Conservation (phyloP, 2,113 vertebrate species). For the Gallinago media region DNA sequence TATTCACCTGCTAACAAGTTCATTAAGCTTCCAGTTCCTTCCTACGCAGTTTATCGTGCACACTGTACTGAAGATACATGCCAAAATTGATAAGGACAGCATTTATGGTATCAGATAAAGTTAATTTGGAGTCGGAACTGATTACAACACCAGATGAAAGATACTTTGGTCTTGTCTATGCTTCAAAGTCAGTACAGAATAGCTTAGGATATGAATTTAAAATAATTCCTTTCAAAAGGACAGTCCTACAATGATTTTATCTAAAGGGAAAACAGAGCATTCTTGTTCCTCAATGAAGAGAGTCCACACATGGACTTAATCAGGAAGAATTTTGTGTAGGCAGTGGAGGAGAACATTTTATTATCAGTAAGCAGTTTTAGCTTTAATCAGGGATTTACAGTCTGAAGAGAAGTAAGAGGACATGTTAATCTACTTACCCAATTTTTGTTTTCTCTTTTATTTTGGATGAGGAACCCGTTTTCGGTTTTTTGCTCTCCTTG, state of each 20-base stretch:
- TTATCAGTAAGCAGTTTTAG: constrained; percentile 19
- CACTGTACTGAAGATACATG: background rate
- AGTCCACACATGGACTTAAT: constrained; percentile 50
- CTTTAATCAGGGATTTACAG: constrained; percentile 21
- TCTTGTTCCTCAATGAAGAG: constrained; percentile 43
- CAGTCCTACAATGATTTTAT: background rate
- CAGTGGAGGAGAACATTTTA: background rate
- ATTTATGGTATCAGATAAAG: background rate
- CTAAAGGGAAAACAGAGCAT: constrained; percentile 8
- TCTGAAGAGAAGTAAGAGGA: background rate
- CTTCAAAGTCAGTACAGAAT: background rate
- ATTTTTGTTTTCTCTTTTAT: constrained; percentile 95
- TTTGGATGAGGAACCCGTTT: constrained; percentile 86
- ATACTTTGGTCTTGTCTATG: background rate
- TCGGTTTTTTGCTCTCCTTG: constrained; percentile 88
- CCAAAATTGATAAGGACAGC: background rate
- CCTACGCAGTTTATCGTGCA: background rate
- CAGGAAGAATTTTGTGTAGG: constrained; percentile 50
- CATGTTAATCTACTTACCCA: constrained; percentile 82
- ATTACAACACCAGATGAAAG: background rate
- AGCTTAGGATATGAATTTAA: background rate
- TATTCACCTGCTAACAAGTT: background rate
- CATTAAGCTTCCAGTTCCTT: background rate
- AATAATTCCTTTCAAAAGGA: constrained; percentile 1
- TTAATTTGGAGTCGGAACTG: background rate